A percentile compares a stretch with the other conserved stretches of the same genome.
phyloP scores from a whole-genome alignment of 2,888 invertebrate genomes.

The Apeira syringaria region DNA sequence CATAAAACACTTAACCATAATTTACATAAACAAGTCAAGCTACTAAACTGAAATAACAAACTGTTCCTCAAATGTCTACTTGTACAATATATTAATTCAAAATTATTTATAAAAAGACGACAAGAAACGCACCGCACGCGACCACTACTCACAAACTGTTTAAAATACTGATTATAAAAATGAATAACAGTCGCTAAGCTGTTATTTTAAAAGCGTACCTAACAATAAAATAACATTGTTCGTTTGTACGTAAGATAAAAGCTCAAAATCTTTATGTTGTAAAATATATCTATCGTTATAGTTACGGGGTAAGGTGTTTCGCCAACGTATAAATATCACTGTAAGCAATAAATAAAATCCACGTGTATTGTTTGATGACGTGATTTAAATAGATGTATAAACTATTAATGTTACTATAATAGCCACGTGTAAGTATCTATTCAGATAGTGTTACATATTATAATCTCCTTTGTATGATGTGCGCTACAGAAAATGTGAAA shows the following conservation, averaged over 20 bases:
- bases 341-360: slow-evolving; percentile 67
- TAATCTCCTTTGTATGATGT: slow-evolving; percentile 2
- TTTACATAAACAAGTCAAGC: too few relatives aligned
- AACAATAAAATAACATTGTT: neutral
- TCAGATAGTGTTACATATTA: slow-evolving; percentile 42
- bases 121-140: too few relatives aligned
- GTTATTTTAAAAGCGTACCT: too few relatives aligned
- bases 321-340: slow-evolving; percentile 71
- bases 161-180: too few relatives aligned
- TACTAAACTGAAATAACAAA: too few relatives aligned
- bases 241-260: slow-evolving; percentile 45
- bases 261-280: slow-evolving; percentile 66
- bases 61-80: too few relatives aligned
- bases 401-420: slow-evolving; percentile 32
- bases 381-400: slow-evolving; percentile 31
- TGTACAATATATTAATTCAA: too few relatives aligned
- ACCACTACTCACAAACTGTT: too few relatives aligned
- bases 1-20: too few relatives aligned
- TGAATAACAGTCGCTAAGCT: neutral
- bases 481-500: slow-evolving; percentile 6
- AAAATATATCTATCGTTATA: slow-evolving; percentile 58
- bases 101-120: too few relatives aligned
- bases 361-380: slow-evolving; percentile 42
- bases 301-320: slow-evolving; percentile 54
- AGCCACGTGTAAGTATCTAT: slow-evolving; percentile 24